Evolutionary conservation across 2,113 vertebrate species (phyloP).

Genomic region (Coturnix japonica): DNA sequence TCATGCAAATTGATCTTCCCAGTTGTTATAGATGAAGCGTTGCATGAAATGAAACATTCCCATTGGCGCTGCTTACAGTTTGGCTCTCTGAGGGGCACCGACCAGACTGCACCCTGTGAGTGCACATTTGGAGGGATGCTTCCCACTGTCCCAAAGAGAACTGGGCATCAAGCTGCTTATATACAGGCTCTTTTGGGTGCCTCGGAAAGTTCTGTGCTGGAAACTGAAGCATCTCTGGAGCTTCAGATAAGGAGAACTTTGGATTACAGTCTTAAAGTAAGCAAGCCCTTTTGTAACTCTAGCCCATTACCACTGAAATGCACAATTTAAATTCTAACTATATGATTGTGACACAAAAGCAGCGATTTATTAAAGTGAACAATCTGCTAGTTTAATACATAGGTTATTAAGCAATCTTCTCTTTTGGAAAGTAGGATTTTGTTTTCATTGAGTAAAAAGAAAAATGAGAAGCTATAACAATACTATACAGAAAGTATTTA

Average conservation of each 20-base stretch:
- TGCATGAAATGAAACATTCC: fast-evolving
- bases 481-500: not conserved
- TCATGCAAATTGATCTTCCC: not conserved
- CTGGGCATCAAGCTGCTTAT: not conserved
- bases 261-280: not conserved
- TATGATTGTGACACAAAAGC: not conserved
- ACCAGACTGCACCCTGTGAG: too few species aligned
- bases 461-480: not conserved
- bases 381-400: not conserved
- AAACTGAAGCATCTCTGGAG: not conserved
- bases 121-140: not conserved
- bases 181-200: not conserved
- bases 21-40: not conserved
- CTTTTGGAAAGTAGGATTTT: not conserved
- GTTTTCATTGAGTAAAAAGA: not conserved
- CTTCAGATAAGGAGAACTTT: not conserved
- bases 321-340: not conserved
- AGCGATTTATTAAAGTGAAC: not conserved
- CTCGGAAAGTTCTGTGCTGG: not conserved
- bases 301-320: not conserved
- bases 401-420: not conserved
- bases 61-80: not conserved
- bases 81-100: not conserved
- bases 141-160: not conserved
- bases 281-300: not conserved